phyloP scores from a whole-genome alignment of 2,888 invertebrate species.

The Hypercompe scribonia region DNA sequence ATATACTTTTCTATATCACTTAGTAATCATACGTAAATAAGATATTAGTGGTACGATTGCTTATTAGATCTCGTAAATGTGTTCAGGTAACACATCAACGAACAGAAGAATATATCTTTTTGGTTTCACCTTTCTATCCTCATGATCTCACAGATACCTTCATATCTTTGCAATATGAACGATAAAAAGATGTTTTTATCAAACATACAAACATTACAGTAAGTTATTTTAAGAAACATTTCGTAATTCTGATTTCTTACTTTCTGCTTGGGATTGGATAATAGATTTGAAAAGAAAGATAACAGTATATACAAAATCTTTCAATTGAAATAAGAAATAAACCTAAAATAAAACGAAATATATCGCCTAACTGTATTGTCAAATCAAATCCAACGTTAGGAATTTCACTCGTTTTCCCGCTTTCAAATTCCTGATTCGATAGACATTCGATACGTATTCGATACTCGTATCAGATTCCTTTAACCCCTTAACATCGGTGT shows the following conservation, averaged over 20 bases:
- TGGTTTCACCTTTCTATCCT: neutral
- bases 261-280: too few relatives aligned
- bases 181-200: too few relatives aligned
- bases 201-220: too few relatives aligned
- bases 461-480: conserved; percentile 41
- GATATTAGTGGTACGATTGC: neutral
- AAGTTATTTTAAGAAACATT: too few relatives aligned
- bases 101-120: neutral
- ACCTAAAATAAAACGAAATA: neutral
- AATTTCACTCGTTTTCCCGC: conserved; percentile 14
- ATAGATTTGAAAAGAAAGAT: neutral
- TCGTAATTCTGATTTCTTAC: too few relatives aligned
- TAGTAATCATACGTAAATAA: neutral
- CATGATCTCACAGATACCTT: too few relatives aligned
- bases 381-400: conserved; percentile 19
- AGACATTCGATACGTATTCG: conserved; percentile 40
- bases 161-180: too few relatives aligned
- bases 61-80: neutral
- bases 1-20: neutral
- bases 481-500: conserved; percentile 41
- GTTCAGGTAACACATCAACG: neutral
- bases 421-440: conserved; percentile 37
- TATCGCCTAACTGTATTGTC: neutral
- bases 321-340: neutral
- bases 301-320: neutral